These are phyloP conservation scores for Semotilus atromaculatus DNA, from an alignment of 2,797 vertebrate genomes.

Conservation along the genomic window DNA sequence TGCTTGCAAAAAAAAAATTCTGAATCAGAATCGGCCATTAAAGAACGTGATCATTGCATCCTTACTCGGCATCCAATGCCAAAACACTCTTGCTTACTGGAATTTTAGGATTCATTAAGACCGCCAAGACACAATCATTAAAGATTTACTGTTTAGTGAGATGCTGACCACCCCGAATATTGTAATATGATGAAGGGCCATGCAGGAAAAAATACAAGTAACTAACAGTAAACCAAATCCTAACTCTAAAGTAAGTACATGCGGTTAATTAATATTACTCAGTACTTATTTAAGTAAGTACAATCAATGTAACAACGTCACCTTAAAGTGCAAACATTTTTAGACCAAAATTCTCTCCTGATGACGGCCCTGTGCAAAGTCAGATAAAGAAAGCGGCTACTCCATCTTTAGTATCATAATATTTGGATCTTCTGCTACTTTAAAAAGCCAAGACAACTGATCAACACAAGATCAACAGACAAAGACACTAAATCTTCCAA, in stretches of 20 bases:
- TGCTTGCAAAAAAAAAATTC: neutral
- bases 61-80: neutral
- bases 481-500: slow-evolving; percentile 26
- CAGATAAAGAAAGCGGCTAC: neutral
- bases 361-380: rapidly evolving
- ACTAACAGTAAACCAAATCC: no score
- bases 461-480: slow-evolving; percentile 21
- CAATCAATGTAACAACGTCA: no score
- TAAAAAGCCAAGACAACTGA: slow-evolving; percentile 14
- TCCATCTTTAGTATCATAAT: slow-evolving; percentile 7
- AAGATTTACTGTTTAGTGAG: neutral
- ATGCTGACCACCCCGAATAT: neutral
- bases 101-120: neutral
- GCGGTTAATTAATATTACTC: no score
- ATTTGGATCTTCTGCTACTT: slow-evolving; percentile 19
- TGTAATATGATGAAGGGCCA: neutral
- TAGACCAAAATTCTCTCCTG: no score
- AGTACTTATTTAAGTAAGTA: no score
- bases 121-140: neutral
- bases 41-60: neutral
- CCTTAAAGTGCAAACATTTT: no score
- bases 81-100: neutral
- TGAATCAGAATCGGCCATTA: no score
- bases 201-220: neutral
- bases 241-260: no score